Evolutionary conservation across 2,113 vertebrate species (phyloP).

Genomic region (Porphyrio hochstetteri): DNA sequence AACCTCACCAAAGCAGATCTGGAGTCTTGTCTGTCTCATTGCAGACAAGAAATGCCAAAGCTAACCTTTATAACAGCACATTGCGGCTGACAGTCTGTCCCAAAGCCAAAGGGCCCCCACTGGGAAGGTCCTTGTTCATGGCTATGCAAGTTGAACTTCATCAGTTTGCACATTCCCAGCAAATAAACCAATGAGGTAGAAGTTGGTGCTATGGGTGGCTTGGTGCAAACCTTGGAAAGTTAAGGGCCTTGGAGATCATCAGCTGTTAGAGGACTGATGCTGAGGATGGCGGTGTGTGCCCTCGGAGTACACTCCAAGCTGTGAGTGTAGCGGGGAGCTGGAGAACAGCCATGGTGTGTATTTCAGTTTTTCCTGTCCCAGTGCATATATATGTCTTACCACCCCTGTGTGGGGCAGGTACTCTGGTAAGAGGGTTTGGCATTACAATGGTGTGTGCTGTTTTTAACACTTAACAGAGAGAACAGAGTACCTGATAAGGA

Average conservation of each 20-base stretch:
- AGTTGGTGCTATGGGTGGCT: background rate
- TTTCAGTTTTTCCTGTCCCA: background rate
- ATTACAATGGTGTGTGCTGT: background rate
- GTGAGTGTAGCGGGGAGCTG: background rate
- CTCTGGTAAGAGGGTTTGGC: background rate
- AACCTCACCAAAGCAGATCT: background rate
- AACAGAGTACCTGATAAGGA: background rate
- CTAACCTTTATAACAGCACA: background rate
- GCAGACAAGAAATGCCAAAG: background rate
- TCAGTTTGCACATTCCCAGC: background rate
- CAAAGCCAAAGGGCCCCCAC: rapidly evolving
- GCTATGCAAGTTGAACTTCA: background rate
- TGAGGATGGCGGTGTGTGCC: rapidly evolving
- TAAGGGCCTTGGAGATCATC: background rate
- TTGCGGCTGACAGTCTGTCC: background rate
- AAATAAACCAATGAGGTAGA: background rate
- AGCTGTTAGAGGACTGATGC: background rate
- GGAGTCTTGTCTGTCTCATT: background rate
- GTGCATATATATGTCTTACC: background rate
- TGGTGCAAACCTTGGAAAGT: background rate
- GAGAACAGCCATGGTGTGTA: background rate
- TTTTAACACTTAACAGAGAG: background rate
- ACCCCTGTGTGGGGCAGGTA: background rate
- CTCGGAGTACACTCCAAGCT: background rate
- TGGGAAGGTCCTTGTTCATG: background rate